Evolutionary conservation across 37 sponge, comb jelly and placozoan species (phyloP).

Genomic region (Cliona cf. orientalis): DNA sequence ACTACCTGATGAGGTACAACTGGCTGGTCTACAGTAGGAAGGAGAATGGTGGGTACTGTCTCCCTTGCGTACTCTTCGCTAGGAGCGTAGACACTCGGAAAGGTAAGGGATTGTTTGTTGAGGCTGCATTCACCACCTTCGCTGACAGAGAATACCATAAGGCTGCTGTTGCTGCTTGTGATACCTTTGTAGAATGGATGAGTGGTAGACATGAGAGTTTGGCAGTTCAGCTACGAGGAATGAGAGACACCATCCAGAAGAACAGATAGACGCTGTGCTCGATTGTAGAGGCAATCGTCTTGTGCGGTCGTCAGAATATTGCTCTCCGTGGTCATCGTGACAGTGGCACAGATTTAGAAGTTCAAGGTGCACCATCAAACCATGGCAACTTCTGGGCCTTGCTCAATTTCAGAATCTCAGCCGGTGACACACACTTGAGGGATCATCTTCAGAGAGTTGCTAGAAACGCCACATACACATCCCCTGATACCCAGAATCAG

Average conservation of each 20-base stretch:
- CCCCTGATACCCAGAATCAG: conserved; percentile 57
- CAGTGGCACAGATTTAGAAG: no score
- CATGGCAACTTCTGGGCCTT: conserved; percentile 65
- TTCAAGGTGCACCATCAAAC: no score
- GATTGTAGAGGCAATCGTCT: no score
- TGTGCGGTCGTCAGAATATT: no score
- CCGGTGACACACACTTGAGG: conserved; percentile 48
- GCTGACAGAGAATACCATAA: conserved; percentile 46
- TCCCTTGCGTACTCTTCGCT: conserved; percentile 39
- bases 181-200: conserved; percentile 40
- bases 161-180: conserved; percentile 28
- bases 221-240: not conserved
- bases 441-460: conserved; percentile 51
- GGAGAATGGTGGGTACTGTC: conserved; percentile 57
- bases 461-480: conserved; percentile 60
- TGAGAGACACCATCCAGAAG: not conserved
- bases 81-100: not conserved
- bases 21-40: conserved; percentile 55
- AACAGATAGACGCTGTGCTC: conserved; percentile 14
- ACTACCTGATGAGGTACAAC: conserved; percentile 10
- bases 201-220: conserved; percentile 23
- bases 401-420: conserved; percentile 45
- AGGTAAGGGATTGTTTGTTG: not conserved
- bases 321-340: no score
- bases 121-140: conserved; percentile 8